Evolutionary conservation across 1,140 invertebrate genomes (phyloP), one percentile per base, ranked within the genome.

Genomic region (Ostrea edulis): DNA sequence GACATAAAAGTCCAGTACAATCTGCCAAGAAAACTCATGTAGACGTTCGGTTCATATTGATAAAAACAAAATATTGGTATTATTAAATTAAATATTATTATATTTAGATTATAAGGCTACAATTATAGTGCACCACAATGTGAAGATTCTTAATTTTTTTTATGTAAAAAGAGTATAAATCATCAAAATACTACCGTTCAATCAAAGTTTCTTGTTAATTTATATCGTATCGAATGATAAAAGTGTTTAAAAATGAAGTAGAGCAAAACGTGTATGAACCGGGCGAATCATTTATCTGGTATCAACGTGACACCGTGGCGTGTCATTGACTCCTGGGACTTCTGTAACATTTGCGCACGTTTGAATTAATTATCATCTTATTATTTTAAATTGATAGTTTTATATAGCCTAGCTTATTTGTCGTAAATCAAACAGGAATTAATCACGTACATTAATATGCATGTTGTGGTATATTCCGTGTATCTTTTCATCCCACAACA

Each of bases 351-450:
- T 35, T 44, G 35, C 35, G 35, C 35, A 44, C 35, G 35, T 25
- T 71, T 35, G 68, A 71, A 71, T 71, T 71, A 71, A 71, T 71
- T 71, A 71, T 71, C 22, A 71, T 71, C 22, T 29, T 9, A 71
- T 71, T 29, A 71, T 8, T 25, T 29, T 25, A 12, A 71, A 71
- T 25, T 25, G 11, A 71, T 71, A 71, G 22, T 4, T 71, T 35
- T 71, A 12, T 29, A 14, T 25, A 71, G 9, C 11, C 12, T 71
- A 3, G 9, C n/a, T 25, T 29, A 35, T 68, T 29, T 29, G 25
- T 71, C 22, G 55, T 58, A 58, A 20, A 58, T 58, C 9, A 25
- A 2, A 29, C 4, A 35, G 9, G 29, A 71, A 71, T 71, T 25
- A n/a, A 71, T 71, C 68, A 71, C 25, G 12, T 71, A 29, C 22